Evolutionary conservation across 2,113 vertebrate genomes (phyloP), one percentile per base, ranked within the genome.

Genomic region (Oncorhynchus nerka): DNA sequence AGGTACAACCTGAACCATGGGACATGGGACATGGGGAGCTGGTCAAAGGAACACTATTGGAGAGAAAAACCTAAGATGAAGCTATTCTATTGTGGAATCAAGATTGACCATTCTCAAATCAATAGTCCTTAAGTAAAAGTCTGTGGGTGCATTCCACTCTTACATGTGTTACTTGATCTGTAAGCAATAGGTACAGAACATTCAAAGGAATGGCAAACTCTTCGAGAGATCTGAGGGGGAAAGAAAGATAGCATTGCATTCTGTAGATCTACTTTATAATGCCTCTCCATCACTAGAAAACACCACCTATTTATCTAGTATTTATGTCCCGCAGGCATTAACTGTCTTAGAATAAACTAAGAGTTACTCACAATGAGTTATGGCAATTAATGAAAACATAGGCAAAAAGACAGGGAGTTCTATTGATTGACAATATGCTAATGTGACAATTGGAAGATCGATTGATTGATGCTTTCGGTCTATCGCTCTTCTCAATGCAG

Each of bases 171-270:
- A 62, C n/a, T 22, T 22, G 19, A 62, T 16, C n/a, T 7, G 20
- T 62, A 22, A 20, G 9, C n/a, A 22, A 22, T 87, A 91, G 92
- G 92, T 91, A 92, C 91, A 91, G 90, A 92, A 95, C 95, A 95
- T 94, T 94, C 93, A 92, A 88, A 80, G 88, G 82, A 92, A 92
- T 91, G 90, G 93, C 89, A 91, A 89, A 93, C 92, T 93, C 93
- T 86, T 88, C 90, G 91, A 89, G 92, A 85, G 90, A 28, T 26
- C 71, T 68, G 70, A 87, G 91, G 91, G 92, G 93, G 92, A 88
- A 92, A 94, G 92, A 94, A 94, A 93, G 91, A 95, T 94, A 94
- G 94, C 92, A 93, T 91, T 88, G 66, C 39, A 75, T 90, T 89
- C 90, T 68, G 70, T 22, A 71, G 73, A 80, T 67, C 70, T 80